Evolutionary conservation across 2,113 vertebrate species (phyloP).

Genomic region (Dasypus novemcinctus): DNA sequence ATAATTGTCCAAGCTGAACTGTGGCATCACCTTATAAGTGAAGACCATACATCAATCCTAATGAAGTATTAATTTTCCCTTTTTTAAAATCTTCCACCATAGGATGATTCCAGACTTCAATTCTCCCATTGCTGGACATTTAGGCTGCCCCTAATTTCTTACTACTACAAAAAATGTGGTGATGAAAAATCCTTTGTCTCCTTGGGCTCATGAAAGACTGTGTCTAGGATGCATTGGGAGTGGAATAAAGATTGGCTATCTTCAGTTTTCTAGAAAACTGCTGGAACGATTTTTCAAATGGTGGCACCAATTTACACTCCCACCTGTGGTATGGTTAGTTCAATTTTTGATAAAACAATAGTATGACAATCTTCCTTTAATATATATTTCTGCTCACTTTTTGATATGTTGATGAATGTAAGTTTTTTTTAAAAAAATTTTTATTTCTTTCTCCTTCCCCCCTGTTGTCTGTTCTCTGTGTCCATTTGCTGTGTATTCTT

Average conservation of each 20-base stretch:
- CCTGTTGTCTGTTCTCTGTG: too few relatives aligned
- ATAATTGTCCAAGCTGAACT: background rate
- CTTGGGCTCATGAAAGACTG: too few relatives aligned
- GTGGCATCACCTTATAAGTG: too few relatives aligned
- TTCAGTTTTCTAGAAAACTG: background rate
- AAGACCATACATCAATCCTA: background rate
- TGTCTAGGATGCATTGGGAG: background rate
- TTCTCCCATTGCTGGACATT: background rate
- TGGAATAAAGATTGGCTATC: background rate
- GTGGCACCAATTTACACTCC: background rate
- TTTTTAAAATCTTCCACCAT: background rate
- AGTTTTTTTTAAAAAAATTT: too few relatives aligned
- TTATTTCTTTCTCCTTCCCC: too few relatives aligned
- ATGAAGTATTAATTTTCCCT: background rate
- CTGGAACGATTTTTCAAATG: background rate
- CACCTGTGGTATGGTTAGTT: background rate
- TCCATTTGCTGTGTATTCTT: too few relatives aligned
- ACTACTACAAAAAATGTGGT: accelerated
- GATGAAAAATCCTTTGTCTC: accelerated
- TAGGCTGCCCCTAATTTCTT: background rate
- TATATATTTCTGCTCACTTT: background rate
- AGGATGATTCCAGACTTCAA: background rate
- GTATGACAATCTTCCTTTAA: background rate
- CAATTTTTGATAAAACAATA: background rate
- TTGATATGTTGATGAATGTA: background rate